Base-by-base conservation (phyloP, 2,888 invertebrate genomes). In the Tholera decimalis region DNA sequence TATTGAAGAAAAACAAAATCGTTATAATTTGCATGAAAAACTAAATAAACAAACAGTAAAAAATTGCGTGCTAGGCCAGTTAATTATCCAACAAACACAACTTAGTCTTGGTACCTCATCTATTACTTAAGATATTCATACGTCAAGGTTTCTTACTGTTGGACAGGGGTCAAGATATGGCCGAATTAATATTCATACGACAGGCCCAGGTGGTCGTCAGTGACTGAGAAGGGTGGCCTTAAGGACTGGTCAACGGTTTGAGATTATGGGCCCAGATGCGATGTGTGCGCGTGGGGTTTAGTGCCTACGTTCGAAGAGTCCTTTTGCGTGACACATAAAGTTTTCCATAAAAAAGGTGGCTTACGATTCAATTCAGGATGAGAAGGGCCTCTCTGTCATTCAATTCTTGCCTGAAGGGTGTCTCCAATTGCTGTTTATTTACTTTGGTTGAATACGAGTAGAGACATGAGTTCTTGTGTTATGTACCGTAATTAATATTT, bases 141-240 rank as follows among this genome's bases (percentile, higher is more conserved):
- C 93, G 92, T 92, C 93, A 93, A 91, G 90, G 87, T 88, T 90
- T 89, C 90, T 89, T 90, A 81, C 88, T 74, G 76, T 66, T 77
- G 90, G 92, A 90, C 91, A 90, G 89, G 93, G 95, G 94, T 93
- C 94, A 95, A 95, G 95, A 95, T 95, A 95, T 95, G 94, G 92
- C 91, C 91, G 93, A 95, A 95, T 95, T 95, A 95, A 95, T 95
- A 95, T 95, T 95, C 95, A 95, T 95, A 95, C 93, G 91, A 90
- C 90, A 89, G 91, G 88, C 92, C 92, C 94, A 95, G 94, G 94
- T 95, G 95, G 93, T 91, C 91, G 93, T 93, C 94, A 93, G 92
- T 89, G 90, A 86, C 92, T 93, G 94, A 94, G 92, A 92, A 94
- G 95, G 95, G 95, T 94, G 94, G 93, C 87, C 90, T 89, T 91